Conservation (phyloP, 2,113 vertebrate species). For the Zosterops hypoxanthus region DNA sequence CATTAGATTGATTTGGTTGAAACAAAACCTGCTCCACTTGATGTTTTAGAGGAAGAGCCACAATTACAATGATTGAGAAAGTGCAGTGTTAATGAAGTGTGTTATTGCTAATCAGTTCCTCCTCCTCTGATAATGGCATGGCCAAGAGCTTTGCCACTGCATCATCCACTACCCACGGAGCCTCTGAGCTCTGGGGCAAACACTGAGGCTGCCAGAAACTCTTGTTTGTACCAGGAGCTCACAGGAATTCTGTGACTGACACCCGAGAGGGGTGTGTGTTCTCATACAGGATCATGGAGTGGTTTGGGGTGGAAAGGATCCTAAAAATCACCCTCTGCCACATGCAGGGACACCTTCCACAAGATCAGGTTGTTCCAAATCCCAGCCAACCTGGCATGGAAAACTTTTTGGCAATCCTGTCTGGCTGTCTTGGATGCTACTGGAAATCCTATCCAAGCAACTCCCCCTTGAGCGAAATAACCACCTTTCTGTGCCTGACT, state of each 20-base stretch:
- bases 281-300: neutral
- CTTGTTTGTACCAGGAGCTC: neutral
- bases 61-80: conserved; percentile 77
- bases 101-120: conserved; percentile 72
- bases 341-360: neutral
- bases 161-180: neutral
- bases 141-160: conserved; percentile 6
- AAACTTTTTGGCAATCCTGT: neutral
- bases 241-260: neutral
- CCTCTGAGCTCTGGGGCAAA: neutral
- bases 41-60: conserved; percentile 55
- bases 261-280: accelerated
- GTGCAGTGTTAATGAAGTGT: conserved; percentile 70
- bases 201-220: neutral
- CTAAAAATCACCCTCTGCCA: neutral
- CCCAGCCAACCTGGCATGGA: neutral
- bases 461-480: neutral
- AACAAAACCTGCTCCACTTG: conserved; percentile 59
- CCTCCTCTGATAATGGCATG: conserved; percentile 9
- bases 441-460: neutral
- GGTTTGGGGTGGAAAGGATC: neutral
- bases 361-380: neutral
- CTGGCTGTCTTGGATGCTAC: neutral
- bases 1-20: conserved; percentile 68
- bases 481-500: neutral